These are phyloP conservation scores for Epistrophe grossulariae DNA, from an alignment of 2,888 invertebrate genomes.

Conservation along the genomic window DNA sequence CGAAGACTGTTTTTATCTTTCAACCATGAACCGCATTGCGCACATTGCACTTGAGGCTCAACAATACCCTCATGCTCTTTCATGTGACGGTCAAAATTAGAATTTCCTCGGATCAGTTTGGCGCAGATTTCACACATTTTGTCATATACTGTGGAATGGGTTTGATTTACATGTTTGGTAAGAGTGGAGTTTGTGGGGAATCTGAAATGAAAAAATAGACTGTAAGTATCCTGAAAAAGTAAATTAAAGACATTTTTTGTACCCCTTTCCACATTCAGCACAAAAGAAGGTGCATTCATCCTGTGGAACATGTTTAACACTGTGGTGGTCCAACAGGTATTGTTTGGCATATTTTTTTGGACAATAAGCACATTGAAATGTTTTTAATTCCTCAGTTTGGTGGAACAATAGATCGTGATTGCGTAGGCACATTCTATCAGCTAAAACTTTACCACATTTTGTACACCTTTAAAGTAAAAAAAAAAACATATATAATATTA, in stretches of 20 bases:
- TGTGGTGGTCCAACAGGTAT: slow-evolving; percentile 76
- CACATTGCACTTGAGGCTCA: slow-evolving; percentile 77
- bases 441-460: slow-evolving; percentile 74
- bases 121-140: slow-evolving; percentile 78
- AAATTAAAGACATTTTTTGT: background rate
- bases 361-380: slow-evolving; percentile 75
- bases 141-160: slow-evolving; percentile 70
- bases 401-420: slow-evolving; percentile 75
- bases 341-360: slow-evolving; percentile 77
- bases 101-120: slow-evolving; percentile 77
- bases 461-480: slow-evolving; percentile 61
- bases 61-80: slow-evolving; percentile 76
- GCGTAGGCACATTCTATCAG: slow-evolving; percentile 76
- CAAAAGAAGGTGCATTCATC: slow-evolving; percentile 71
- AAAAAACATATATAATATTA: background rate
- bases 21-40: slow-evolving; percentile 77
- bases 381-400: slow-evolving; percentile 71
- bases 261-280: slow-evolving; percentile 76
- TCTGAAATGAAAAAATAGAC: slow-evolving; percentile 35
- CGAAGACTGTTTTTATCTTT: slow-evolving; percentile 76
- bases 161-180: slow-evolving; percentile 68
- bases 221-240: background rate
- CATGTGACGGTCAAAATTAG: slow-evolving; percentile 76
- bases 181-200: slow-evolving; percentile 71
- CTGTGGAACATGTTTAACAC: slow-evolving; percentile 63